These are phyloP conservation scores for Drosophila mettleri DNA, from an alignment of 2,888 invertebrate genomes.

Conservation along the genomic window DNA sequence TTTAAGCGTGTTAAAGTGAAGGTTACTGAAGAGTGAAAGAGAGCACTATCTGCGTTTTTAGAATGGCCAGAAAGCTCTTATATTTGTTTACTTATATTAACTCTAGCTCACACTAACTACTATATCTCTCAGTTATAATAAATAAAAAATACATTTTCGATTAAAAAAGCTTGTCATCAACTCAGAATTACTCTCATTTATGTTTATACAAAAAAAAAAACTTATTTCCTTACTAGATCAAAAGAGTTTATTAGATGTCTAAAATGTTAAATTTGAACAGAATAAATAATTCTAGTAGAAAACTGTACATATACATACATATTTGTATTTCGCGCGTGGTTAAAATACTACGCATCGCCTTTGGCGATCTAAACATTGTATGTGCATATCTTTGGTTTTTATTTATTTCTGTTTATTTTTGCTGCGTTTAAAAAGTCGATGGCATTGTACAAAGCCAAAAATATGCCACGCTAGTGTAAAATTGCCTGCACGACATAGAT, in stretches of 20 bases:
- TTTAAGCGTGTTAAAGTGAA: background rate
- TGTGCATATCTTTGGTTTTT: slow-evolving; percentile 26
- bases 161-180: background rate
- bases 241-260: background rate
- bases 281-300: background rate
- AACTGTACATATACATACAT: slow-evolving; percentile 4
- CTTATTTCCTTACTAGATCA: slow-evolving; percentile 5
- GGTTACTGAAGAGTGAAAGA: background rate
- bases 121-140: too few relatives aligned
- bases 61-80: background rate
- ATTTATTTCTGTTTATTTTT: slow-evolving; percentile 54
- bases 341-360: slow-evolving; percentile 68
- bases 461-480: slow-evolving; percentile 53
- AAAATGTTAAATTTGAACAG: slow-evolving; percentile 1
- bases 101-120: background rate
- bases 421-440: slow-evolving; percentile 42
- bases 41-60: background rate
- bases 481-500: slow-evolving; percentile 29
- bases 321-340: slow-evolving; percentile 46
- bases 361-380: slow-evolving; percentile 49
- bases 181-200: background rate
- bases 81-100: background rate
- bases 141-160: background rate
- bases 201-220: slow-evolving; percentile 2
- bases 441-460: slow-evolving; percentile 55